Conservation (phyloP, 2,888 invertebrate genomes). For the Phrixothrix hirtus region DNA sequence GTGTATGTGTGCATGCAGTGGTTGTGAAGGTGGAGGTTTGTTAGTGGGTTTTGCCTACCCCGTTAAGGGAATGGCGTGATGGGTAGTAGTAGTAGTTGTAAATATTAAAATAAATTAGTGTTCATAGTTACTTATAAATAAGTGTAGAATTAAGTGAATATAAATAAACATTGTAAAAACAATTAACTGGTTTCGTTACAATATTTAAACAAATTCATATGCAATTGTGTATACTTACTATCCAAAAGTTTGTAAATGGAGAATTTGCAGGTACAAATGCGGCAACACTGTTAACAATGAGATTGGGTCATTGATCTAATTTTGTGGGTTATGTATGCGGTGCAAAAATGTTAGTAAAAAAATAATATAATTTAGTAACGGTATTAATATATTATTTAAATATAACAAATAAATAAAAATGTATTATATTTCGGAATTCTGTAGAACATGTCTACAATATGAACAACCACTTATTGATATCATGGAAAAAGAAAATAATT, state of each 20-base stretch:
- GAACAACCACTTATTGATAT: conserved; percentile 51
- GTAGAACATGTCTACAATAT: conserved; percentile 52
- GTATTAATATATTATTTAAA: conserved; percentile 1
- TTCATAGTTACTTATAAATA: too few relatives aligned
- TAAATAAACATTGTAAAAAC: neutral
- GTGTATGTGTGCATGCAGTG: too few relatives aligned
- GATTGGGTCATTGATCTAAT: conserved; percentile 29
- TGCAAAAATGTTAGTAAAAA: conserved; percentile 23
- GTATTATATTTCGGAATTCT: conserved; percentile 52
- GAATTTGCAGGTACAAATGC: neutral
- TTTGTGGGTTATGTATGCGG: conserved; percentile 29
- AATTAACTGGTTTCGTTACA: too few relatives aligned
- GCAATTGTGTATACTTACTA: too few relatives aligned
- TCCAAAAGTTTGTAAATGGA: neutral
- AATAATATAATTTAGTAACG: conserved; percentile 20
- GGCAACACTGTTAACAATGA: conserved; percentile 5
- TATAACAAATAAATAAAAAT: conserved; percentile 33
- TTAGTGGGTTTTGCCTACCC: too few relatives aligned
- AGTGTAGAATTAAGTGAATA: too few relatives aligned
- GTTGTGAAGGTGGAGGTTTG: too few relatives aligned
- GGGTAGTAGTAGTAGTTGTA: too few relatives aligned
- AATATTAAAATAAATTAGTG: too few relatives aligned
- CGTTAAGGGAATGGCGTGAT: too few relatives aligned
- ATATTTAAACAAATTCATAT: too few relatives aligned
- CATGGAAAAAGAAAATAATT: conserved; percentile 50